These are phyloP conservation scores for Pseudococcus longispinus DNA, from an alignment of 2,888 invertebrate species.

Conservation along the genomic window DNA sequence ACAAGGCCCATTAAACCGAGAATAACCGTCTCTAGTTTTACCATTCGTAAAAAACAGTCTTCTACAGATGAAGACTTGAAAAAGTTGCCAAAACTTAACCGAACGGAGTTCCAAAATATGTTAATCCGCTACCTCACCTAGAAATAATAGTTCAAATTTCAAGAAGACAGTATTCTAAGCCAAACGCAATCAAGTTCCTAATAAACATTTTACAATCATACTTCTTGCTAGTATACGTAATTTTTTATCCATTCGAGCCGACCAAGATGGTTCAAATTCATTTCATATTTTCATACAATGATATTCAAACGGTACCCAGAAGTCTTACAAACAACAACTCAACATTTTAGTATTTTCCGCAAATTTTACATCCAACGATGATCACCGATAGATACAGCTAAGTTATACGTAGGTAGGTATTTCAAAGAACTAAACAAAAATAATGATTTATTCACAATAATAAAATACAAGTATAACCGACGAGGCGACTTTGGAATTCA, in stretches of 20 bases:
- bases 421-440: neutral
- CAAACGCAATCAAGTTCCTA: neutral
- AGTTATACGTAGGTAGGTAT: too few species aligned
- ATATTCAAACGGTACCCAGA: too few species aligned
- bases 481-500: neutral
- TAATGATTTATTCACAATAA: conserved; percentile 18
- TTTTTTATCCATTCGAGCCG: too few species aligned
- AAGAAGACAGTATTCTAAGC: neutral
- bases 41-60: neutral
- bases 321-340: too few species aligned
- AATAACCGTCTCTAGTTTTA: neutral
- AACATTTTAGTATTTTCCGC: too few species aligned
- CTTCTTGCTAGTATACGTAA: neutral
- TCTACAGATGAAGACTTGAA: neutral
- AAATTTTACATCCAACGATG: too few species aligned
- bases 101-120: neutral
- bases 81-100: neutral
- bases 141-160: neutral
- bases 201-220: neutral
- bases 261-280: too few species aligned
- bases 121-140: neutral
- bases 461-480: neutral
- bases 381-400: too few species aligned
- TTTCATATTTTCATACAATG: too few species aligned
- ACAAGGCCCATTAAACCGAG: neutral